These are phyloP conservation scores for Amphimedon queenslandica DNA, from an alignment of 37 sponge, comb jelly and placozoan species.

Conservation along the genomic window DNA sequence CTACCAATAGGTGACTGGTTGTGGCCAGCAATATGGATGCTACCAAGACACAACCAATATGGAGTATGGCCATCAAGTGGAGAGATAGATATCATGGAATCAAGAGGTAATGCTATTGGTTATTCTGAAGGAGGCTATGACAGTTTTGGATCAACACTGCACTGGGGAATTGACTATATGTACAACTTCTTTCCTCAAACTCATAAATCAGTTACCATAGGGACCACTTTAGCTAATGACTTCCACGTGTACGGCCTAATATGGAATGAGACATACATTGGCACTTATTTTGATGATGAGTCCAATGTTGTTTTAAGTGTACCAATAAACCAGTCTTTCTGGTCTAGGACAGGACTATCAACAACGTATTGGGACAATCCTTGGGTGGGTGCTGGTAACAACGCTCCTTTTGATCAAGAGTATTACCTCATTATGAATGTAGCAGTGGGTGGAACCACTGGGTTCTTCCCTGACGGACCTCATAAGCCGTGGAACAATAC, in stretches of 20 bases:
- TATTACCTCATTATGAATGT: conserved; percentile 65
- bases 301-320: conserved; percentile 37
- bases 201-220: not conserved
- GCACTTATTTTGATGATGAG: conserved; percentile 61
- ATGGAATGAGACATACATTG: conserved; percentile 78
- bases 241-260: conserved; percentile 66
- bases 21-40: conserved; percentile 83
- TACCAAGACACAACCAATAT: conserved; percentile 61
- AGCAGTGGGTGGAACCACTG: conserved; percentile 63
- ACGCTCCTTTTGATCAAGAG: conserved; percentile 67
- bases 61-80: conserved; percentile 80
- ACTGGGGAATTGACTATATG: conserved; percentile 38
- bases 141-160: conserved; percentile 62
- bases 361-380: conserved; percentile 46
- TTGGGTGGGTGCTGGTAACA: conserved; percentile 41
- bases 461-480: conserved; percentile 63
- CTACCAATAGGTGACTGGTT: conserved; percentile 74
- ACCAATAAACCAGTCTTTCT: conserved; percentile 58
- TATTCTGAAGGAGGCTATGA: conserved; percentile 63
- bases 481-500: conserved; percentile 69
- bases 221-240: conserved; percentile 31
- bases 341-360: conserved; percentile 36
- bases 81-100: conserved; percentile 79
- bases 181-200: conserved; percentile 31
- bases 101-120: conserved; percentile 56